Evolutionary conservation across 2,888 invertebrate species (phyloP), one percentile per base, ranked within the genome.

Genomic region (Platycheirus albimanus): DNA sequence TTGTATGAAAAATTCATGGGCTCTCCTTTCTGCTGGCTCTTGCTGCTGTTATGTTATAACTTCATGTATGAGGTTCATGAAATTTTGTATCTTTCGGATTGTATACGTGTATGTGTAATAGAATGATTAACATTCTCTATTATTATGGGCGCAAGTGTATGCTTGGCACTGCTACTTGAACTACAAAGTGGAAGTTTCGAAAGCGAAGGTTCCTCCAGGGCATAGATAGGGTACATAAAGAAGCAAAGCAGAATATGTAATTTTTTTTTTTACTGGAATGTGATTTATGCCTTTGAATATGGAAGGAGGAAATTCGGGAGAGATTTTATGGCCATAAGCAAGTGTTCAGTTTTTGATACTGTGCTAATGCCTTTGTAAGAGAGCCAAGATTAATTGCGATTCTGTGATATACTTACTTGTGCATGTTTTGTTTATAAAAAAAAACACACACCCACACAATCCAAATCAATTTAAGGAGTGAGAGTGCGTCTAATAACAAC

Each of bases 1-100:
- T 47, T 58, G 13, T 81, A 81, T 81, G 76, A 81, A 70, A 81
- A 81, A 76, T 76, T 81, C 80, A 81, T 81, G 70, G 20, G 38
- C 45, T 54, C 36, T 56, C 30, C n/a, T 38, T 13, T n/a, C 20
- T 38, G 19, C 5, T 28, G 3, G 24, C 13, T n/a, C 0, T 7
- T 20, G 33, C 24, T 56, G 13, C n/a, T 38, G 8, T 33, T 41
- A 41, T 13, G 13, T n/a, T 5, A 41, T 28, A 61, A 43, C 28
- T 43, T 61, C 7, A 61, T 45, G n/a, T 2, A 24, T n/a, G n/a
- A 7, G 15, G 30, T 61, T 45, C 61, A 61, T 61, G 61, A 43
- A 61, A 61, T 61, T 45, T 6, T 30, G 45, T 58, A 41, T 43
- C 61, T 43, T 28, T 30, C 3, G 28, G 41, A 28, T 58, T 52